Base-by-base conservation (phyloP, 1,140 invertebrate species). In the Trichoplusia ni region DNA sequence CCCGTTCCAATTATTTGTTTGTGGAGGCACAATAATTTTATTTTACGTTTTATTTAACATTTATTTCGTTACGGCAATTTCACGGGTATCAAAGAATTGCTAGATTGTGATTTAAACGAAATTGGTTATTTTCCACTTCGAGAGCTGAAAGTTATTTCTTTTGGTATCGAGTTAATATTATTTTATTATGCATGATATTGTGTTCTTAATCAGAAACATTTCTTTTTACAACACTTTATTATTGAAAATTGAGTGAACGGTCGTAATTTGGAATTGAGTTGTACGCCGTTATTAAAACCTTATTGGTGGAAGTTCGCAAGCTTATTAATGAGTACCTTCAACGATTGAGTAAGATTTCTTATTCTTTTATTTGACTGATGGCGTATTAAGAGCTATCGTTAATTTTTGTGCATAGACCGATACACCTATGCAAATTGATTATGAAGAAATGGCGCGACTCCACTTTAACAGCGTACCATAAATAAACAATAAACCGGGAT, bases 21-120 rank as follows among this genome's bases (percentile, higher is more conserved):
- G 85, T 81, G 86, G 87, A 87, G 83, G 84, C 84, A 83, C 79
- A 85, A 87, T 84, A 85, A 87, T 89, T 90, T 90, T 90, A 86
- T 90, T 90, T 87, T 84, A 85, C 84, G 86, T 90, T 90, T 90
- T 90, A 90, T 89, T 90, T 87, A 90, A 90, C 87, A 89, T 90
- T 90, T 90, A 90, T 89, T 85, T 81, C 86, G 86, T 87, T 90
- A 86, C 86, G 87, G 77, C 82, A 86, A 90, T 90, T 90, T 90
- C 87, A 90, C 79, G 87, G 87, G 83, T 87, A 90, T 90, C 87
- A 89, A 86, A 81, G 85, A 80, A 86, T 87, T 77, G 82, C 84
- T 87, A 83, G 86, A 81, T 89, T 88, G 84, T 84, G 87, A 88
- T 90, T 90, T 86, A 84, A 90, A 82, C 73, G 75, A 73, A 86